Percentiles rank a stretch among this genome's conserved stretches.
phyloP scores from a whole-genome alignment of 1,140 invertebrate species.

The Eurosta solidaginis region DNA sequence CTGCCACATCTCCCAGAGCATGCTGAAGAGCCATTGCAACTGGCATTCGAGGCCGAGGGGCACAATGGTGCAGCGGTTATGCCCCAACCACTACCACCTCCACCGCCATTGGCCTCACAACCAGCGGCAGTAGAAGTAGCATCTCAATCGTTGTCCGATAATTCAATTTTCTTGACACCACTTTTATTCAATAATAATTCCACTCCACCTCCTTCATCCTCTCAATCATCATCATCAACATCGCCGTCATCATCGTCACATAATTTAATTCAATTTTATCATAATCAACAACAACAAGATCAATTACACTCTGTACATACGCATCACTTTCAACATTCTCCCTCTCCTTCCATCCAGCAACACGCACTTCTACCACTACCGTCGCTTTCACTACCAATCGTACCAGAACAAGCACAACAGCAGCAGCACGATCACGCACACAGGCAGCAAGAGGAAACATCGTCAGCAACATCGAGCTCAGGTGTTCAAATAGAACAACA shows the following conservation, averaged over 20 bases:
- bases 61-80: neutral
- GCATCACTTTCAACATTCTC: slow-evolving; percentile 29
- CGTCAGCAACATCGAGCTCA: neutral
- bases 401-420: slow-evolving; percentile 19
- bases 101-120: slow-evolving; percentile 24
- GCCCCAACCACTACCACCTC: neutral
- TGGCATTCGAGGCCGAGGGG: neutral
- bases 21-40: neutral
- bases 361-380: slow-evolving; percentile 34
- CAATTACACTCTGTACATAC: slow-evolving; percentile 17
- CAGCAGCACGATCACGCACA: neutral
- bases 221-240: slow-evolving; percentile 22
- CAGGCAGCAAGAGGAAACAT: neutral
- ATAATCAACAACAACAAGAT: slow-evolving; percentile 30
- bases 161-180: slow-evolving; percentile 30
- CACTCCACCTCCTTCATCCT: slow-evolving; percentile 33
- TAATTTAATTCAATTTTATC: slow-evolving; percentile 33
- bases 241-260: slow-evolving; percentile 28
- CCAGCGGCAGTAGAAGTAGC: slow-evolving; percentile 28
- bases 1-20: no score
- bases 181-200: slow-evolving; percentile 39
- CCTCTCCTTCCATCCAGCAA: slow-evolving; percentile 31
- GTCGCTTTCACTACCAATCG: slow-evolving; percentile 8
- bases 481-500: neutral
- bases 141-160: slow-evolving; percentile 11